These are phyloP conservation scores for Dipodomys ordii DNA, from an alignment of 2,113 vertebrate genomes.

Conservation along the genomic window DNA sequence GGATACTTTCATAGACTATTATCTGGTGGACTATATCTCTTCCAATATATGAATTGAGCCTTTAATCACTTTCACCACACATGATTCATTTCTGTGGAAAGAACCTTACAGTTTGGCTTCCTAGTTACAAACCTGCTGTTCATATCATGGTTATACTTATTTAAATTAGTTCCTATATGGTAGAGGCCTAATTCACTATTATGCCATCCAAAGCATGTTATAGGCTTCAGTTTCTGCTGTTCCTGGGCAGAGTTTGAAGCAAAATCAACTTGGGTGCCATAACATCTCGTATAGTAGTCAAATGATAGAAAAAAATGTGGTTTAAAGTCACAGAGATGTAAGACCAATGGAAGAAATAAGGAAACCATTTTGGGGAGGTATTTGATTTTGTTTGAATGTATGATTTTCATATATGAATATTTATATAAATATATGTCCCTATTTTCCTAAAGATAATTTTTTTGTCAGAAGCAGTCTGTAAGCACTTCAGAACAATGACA, in stretches of 20 bases:
- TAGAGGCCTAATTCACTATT: neutral
- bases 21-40: neutral
- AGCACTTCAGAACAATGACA: constrained; percentile 30
- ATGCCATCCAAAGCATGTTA: neutral
- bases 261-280: neutral
- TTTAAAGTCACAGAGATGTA: neutral
- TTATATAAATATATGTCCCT: constrained; percentile 3
- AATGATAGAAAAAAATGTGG: neutral
- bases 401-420: constrained; percentile 35
- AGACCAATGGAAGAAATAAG: neutral
- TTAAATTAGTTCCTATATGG: constrained; percentile 27
- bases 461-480: constrained; percentile 39
- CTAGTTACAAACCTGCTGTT: neutral
- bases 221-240: neutral
- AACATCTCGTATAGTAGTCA: neutral
- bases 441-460: constrained; percentile 51
- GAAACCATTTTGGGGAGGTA: neutral
- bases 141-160: neutral
- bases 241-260: neutral
- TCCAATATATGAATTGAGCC: neutral
- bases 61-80: neutral
- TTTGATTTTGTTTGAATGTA: constrained; percentile 28
- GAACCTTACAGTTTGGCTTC: neutral
- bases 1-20: neutral
- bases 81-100: constrained; percentile 13